Base-by-base conservation (phyloP, 1,140 invertebrate species). In the Formica selysi region DNA sequence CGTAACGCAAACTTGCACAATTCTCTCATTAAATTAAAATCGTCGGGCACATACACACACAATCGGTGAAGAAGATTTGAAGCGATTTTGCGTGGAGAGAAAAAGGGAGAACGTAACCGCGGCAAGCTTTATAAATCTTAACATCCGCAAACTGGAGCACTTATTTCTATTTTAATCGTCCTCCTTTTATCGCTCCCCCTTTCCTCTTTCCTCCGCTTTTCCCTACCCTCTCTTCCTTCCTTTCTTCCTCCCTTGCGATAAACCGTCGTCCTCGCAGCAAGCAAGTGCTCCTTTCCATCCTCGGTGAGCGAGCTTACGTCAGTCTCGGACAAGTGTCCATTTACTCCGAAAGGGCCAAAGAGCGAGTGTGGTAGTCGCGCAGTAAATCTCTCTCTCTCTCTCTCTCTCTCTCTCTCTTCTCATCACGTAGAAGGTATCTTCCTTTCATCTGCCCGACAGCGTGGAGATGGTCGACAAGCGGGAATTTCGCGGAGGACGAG, bases 121-220 rank as follows among this genome's bases (percentile, higher is more conserved):
- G 51, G 87, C 73, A 38, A 86, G 88, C 87, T 89, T 89, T 89
- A 89, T 86, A 84, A 89, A 88, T 89, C 76, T 76, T 38, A 67
- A 85, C 70, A 51, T 68, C 76, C 71, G 57, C 87, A 86, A 89
- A 89, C 71, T 78, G 84, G 85, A 89, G 48, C 88, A 88, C 85
- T 89, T 89, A 89, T 89, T 89, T 89, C 87, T 86, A 79, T 76
- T 88, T 89, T 89, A 89, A 89, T 89, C 87, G 70, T 6, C 65
- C 87, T 79, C 83, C 85, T 89, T 89, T 88, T 89, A 78, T 71
- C 76, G 85, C 22, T 11, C 51, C 16, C n/a, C 11, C 22, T 44
- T 5, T 4, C 59, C 8, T 16, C 19, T 16, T 22, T 5, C 29
- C 16, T 13, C 3, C 13, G 13, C 3, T 2, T n/a, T 10, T 19